Conservation (phyloP, 2,797 vertebrate species). For the Leptatherina wallacei region DNA sequence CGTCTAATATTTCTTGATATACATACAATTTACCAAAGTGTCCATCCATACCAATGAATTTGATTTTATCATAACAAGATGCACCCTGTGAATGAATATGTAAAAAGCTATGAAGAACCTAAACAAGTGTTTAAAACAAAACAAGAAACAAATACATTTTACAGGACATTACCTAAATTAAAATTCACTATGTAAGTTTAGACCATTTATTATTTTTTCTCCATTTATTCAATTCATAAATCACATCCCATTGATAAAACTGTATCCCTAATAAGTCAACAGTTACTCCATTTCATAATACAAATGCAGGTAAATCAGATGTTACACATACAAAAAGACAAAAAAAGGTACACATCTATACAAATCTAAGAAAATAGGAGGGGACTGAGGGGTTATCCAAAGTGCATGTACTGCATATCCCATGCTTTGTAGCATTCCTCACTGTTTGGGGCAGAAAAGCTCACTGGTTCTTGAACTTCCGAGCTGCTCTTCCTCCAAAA, state of each 20-base stretch:
- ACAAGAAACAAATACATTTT: too few species aligned
- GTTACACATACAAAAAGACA: slow-evolving; percentile 23
- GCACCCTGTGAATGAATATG: too few species aligned
- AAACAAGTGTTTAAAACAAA: too few species aligned
- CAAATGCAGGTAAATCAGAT: slow-evolving; percentile 17
- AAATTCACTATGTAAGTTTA: too few species aligned
- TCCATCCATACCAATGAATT: too few species aligned
- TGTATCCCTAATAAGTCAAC: slow-evolving; percentile 13
- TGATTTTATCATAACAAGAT: too few species aligned
- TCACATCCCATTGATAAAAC: slow-evolving; percentile 12
- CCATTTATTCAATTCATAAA: slow-evolving; percentile 25
- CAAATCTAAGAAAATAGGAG: background rate
- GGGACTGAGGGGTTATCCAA: slow-evolving; percentile 18
- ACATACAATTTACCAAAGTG: too few species aligned
- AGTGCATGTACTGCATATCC: slow-evolving; percentile 39
- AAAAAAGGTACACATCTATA: background rate
- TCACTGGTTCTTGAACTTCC: slow-evolving; percentile 55
- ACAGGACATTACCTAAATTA: too few species aligned
- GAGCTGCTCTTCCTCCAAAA: slow-evolving; percentile 74
- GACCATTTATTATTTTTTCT: too few species aligned
- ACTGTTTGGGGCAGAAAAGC: slow-evolving; percentile 70
- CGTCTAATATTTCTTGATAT: too few species aligned
- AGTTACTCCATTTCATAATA: slow-evolving; percentile 25
- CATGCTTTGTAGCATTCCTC: slow-evolving; percentile 26
- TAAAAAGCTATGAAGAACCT: too few species aligned